Base-by-base conservation (phyloP, 2,113 vertebrate species). In the Pungitius pungitius region DNA sequence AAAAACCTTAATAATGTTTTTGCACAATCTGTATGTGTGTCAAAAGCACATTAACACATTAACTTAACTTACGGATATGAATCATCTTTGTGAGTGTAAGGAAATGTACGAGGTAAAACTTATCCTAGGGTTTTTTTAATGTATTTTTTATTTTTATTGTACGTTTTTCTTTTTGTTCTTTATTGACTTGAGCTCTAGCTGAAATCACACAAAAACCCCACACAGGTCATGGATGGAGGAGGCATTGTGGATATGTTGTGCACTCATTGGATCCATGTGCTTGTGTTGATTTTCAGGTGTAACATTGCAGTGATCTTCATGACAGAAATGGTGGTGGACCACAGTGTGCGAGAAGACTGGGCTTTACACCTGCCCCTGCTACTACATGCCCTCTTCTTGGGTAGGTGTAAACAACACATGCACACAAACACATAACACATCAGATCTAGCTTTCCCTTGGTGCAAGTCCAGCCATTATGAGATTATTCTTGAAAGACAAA, bases 291-390 rank as follows among this genome's bases (percentile, higher is more conserved):
- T 33, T 30, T 45, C 84, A 99, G 98, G 91, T 99, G 98, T 82
- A 99, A 99, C 77, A 97, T 99, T 70, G 98, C 97, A 39, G 97
- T 99, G 72, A 99, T 99, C 84, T 99, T 99, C 81, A 98, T 99
- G 97, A 97, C 98, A 10, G 98, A 99, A 87, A 98, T 99, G 97
- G 97, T 99, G 82, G 97, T 97, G 85, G 98, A 99, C 88, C 97
- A 99, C 92, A 99, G 97, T 35, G 96, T 99, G 75, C 95, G 97
- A 88, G 97, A 99, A 86, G 98, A 99, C 70, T 99, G 98, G 98
- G 96, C 97, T 35, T 93, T 99, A 42, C 98, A 99, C 69, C 94
- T 99, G 4, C 97, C 97, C 0, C 89, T 99, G 15, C 87, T 99
- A 22, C 93, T 99, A 18, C 97, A 99, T 30, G 98, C 98, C 9